These are phyloP conservation scores for Pammene fasciana DNA, from an alignment of 2,888 invertebrate genomes.

Conservation along the genomic window DNA sequence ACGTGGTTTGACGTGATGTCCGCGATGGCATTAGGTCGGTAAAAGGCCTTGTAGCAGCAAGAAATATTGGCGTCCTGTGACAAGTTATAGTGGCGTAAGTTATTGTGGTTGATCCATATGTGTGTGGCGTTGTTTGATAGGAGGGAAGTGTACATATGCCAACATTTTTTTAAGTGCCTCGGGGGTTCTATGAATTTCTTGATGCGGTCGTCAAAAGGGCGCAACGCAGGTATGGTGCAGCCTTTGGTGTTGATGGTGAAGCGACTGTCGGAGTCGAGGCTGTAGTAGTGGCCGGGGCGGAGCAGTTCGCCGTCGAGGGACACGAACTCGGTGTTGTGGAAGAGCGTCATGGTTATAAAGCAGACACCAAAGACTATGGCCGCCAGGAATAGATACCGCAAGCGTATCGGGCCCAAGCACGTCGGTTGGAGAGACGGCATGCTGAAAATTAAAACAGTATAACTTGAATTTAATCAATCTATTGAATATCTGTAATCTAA, in stretches of 20 bases:
- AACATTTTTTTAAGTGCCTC: constrained; percentile 77
- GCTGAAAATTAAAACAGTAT: constrained; percentile 58
- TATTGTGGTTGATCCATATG: constrained; percentile 79
- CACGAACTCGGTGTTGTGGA: constrained; percentile 60
- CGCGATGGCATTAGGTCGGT: constrained; percentile 75
- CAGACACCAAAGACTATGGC: constrained; percentile 66
- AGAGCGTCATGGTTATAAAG: constrained; percentile 66
- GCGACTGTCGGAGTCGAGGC: constrained; percentile 54
- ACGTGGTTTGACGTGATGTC: constrained; percentile 71
- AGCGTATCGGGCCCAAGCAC: constrained; percentile 57
- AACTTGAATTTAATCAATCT: no score
- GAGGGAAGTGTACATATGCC: constrained; percentile 77
- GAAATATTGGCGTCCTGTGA: constrained; percentile 68
- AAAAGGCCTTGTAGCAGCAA: constrained; percentile 86
- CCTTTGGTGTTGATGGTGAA: constrained; percentile 85
- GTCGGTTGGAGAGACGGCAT: constrained; percentile 57
- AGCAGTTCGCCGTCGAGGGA: constrained; percentile 56
- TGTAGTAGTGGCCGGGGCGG: constrained; percentile 49
- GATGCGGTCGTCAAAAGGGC: constrained; percentile 84
- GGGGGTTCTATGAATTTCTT: constrained; percentile 80
- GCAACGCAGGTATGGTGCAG: constrained; percentile 86
- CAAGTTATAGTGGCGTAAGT: constrained; percentile 77
- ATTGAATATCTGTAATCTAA: no score
- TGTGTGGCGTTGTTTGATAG: constrained; percentile 84
- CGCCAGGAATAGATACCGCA: constrained; percentile 67